Evolutionary conservation across 2,888 invertebrate genomes (phyloP).

Genomic region (Drosophila gaucha): DNA sequence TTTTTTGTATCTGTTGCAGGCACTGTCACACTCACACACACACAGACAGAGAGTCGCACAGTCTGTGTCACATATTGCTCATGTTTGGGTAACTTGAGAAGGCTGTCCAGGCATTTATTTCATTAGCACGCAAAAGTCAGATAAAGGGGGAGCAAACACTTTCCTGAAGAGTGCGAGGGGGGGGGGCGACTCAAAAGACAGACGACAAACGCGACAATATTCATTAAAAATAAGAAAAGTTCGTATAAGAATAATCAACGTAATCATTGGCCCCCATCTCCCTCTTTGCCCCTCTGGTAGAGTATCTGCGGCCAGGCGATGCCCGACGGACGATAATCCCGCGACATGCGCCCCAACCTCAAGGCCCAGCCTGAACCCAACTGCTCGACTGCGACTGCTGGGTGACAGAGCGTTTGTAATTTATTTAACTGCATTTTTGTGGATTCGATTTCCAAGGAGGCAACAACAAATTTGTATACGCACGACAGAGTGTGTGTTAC

Average conservation of each 20-base stretch:
- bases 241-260: conserved; percentile 58
- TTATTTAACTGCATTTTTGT: conserved; percentile 81
- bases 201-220: conserved; percentile 53
- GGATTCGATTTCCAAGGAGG: conserved; percentile 76
- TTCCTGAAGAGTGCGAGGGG: neutral
- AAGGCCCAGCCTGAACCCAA: conserved; percentile 15
- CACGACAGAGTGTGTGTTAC: conserved; percentile 43
- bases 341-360: conserved; percentile 68
- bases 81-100: conserved; percentile 75
- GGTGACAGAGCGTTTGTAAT: conserved; percentile 80
- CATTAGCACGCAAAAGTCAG: conserved; percentile 69
- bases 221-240: conserved; percentile 61
- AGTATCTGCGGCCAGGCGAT: conserved; percentile 41
- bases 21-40: conserved; percentile 14
- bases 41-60: neutral
- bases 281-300: neutral
- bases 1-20: conserved; percentile 27
- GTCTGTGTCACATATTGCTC: conserved; percentile 70
- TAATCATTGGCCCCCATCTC: conserved; percentile 42
- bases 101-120: conserved; percentile 76
- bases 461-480: conserved; percentile 68
- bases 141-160: conserved; percentile 26
- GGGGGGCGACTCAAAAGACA: conserved; percentile 1
- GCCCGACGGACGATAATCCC: conserved; percentile 70
- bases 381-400: conserved; percentile 49